Evolutionary conservation across 2,797 vertebrate species (phyloP).

Genomic region (Amniataba percoides): DNA sequence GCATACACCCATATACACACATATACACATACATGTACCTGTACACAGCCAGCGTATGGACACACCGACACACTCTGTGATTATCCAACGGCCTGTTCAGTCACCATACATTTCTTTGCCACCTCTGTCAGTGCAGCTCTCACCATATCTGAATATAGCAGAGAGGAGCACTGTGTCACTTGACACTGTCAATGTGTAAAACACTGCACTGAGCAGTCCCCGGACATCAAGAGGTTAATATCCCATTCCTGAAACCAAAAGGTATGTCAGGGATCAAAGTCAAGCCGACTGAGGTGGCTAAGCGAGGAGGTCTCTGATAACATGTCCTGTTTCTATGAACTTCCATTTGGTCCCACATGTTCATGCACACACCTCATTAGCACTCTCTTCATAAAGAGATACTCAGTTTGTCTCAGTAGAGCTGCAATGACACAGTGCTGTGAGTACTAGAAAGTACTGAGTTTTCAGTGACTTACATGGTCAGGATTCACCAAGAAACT

Average conservation of each 20-base stretch:
- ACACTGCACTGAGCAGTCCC: constrained; percentile 27
- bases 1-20: background rate
- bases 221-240: constrained; percentile 17
- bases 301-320: constrained; percentile 28
- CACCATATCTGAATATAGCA: constrained; percentile 72
- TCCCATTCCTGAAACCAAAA: constrained; percentile 21
- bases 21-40: constrained; percentile 12
- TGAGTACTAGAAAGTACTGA: background rate
- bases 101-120: constrained; percentile 16
- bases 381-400: background rate
- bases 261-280: constrained; percentile 26
- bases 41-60: background rate
- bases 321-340: constrained; percentile 4
- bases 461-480: background rate
- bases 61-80: constrained; percentile 15
- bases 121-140: constrained; percentile 56
- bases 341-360: background rate
- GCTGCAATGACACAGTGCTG: background rate
- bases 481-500: background rate
- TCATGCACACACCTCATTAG: background rate
- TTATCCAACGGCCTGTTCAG: constrained; percentile 17
- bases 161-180: constrained; percentile 61
- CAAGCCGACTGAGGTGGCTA: background rate
- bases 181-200: constrained; percentile 56
- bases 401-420: background rate